Conservation (phyloP, 2,797 vertebrate genomes). For the Xenops minutus region DNA sequence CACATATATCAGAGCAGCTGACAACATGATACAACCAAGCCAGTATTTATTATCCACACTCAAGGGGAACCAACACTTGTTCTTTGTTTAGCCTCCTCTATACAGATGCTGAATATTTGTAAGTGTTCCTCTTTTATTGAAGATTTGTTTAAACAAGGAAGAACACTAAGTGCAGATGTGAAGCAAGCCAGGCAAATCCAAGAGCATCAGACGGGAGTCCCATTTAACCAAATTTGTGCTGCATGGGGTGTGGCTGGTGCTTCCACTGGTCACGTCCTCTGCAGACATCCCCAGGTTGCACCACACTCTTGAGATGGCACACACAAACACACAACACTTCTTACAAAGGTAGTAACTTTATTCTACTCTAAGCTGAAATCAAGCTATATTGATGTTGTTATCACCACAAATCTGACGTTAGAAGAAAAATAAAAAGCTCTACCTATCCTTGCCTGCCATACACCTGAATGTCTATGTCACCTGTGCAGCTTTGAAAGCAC, state of each 20-base stretch:
- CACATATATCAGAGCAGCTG: conserved; percentile 49
- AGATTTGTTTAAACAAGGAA: conserved; percentile 26
- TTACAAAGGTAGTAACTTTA: not conserved
- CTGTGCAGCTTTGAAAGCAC: not conserved
- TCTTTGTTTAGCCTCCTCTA: conserved; percentile 26
- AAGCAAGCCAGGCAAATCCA: not conserved
- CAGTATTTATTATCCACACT: conserved; percentile 52
- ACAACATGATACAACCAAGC: conserved; percentile 33
- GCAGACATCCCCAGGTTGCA: accelerated
- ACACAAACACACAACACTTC: not conserved
- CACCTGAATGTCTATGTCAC: not conserved
- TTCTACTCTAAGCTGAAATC: not conserved
- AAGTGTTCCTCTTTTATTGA: not conserved
- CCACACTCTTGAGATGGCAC: not conserved
- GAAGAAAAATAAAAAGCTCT: not conserved
- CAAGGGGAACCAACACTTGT: conserved; percentile 12
- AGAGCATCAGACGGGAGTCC: not conserved
- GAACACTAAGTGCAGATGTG: not conserved
- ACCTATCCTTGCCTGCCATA: not conserved
- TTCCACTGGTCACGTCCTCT: not conserved
- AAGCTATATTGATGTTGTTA: not conserved
- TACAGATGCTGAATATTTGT: conserved; percentile 24
- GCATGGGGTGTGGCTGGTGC: accelerated
- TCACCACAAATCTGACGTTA: not conserved
- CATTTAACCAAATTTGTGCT: not conserved